Percentiles rank a stretch among this genome's conserved stretches.
phyloP scores from a whole-genome alignment of 2,113 vertebrate genomes.

The Holacanthus passer region DNA sequence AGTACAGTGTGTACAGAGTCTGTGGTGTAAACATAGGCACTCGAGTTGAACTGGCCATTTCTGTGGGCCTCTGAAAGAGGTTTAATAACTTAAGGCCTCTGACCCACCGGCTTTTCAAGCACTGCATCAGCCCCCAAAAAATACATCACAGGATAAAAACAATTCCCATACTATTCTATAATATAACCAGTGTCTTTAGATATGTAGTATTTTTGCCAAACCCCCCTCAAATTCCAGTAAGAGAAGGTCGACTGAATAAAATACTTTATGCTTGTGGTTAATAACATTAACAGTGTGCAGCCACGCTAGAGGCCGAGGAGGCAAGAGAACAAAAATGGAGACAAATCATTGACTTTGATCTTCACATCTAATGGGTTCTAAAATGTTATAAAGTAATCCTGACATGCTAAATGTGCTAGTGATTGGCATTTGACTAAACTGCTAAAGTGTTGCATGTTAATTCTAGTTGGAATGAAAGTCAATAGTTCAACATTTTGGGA shows the following conservation, averaged over 20 bases:
- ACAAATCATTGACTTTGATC: neutral
- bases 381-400: no score
- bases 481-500: no score
- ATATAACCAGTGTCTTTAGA: neutral
- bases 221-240: constrained; percentile 14
- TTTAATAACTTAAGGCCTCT: constrained; percentile 33
- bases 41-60: constrained; percentile 24
- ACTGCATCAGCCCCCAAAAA: neutral
- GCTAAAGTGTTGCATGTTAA: no score
- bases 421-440: no score
- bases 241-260: constrained; percentile 10
- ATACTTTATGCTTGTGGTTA: constrained; percentile 23
- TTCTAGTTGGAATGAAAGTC: no score
- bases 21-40: constrained; percentile 63
- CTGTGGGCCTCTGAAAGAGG: neutral
- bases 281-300: neutral
- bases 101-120: constrained; percentile 30
- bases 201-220: neutral
- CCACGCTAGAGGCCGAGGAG: neutral
- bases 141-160: neutral
- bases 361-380: no score
- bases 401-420: no score
- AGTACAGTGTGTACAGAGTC: constrained; percentile 2
- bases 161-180: no score
- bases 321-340: neutral